A percentile compares a stretch with the other conserved stretches of the same genome.
These are phyloP conservation scores for Onchidella celtica DNA, from an alignment of 2,888 invertebrate genomes.

Conservation along the genomic window DNA sequence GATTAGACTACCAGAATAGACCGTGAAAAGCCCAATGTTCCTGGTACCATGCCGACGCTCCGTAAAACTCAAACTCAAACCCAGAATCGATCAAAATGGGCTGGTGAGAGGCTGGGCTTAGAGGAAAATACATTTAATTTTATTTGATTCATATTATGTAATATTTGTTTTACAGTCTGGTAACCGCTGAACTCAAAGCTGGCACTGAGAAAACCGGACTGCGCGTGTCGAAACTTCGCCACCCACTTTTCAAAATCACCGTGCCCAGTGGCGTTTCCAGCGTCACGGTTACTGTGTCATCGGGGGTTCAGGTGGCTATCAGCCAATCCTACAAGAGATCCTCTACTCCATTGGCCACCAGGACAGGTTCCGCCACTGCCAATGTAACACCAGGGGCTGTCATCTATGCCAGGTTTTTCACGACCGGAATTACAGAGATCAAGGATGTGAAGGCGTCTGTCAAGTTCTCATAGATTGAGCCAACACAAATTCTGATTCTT, in stretches of 20 bases:
- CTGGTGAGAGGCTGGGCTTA: too few species aligned
- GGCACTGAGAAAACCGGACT: background rate
- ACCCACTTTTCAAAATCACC: constrained; percentile 3
- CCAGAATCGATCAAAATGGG: too few species aligned
- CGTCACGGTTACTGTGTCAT: background rate
- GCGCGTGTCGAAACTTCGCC: background rate
- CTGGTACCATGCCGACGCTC: too few species aligned
- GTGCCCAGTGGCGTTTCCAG: background rate
- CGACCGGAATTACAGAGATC: background rate
- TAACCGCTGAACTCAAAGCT: background rate
- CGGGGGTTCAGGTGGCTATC: background rate
- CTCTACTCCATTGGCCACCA: background rate
- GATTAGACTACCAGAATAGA: too few species aligned
- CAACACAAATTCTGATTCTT: too few species aligned
- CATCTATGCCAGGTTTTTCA: background rate
- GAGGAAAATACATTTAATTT: too few species aligned
- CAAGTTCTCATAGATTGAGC: background rate
- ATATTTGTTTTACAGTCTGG: background rate
- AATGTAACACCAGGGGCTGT: background rate
- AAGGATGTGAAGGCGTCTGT: background rate
- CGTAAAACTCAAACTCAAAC: too few species aligned
- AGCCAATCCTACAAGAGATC: background rate
- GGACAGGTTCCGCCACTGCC: background rate
- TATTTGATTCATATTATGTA: too few species aligned
- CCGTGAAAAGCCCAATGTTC: too few species aligned